These are phyloP conservation scores for Catocala sponsa DNA, from an alignment of 2,888 invertebrate genomes.

Conservation along the genomic window DNA sequence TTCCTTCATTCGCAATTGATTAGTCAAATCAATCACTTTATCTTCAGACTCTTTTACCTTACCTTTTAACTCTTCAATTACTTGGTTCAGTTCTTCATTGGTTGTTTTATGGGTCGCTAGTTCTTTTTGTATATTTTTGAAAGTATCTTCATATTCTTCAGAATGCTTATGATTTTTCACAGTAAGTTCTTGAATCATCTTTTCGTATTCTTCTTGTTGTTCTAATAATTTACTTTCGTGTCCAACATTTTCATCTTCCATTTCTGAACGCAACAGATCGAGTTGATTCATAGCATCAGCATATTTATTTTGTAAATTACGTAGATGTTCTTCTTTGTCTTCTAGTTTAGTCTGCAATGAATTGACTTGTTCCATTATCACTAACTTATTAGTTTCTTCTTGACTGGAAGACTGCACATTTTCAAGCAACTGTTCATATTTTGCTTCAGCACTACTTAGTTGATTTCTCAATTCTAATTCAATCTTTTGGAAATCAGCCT, in stretches of 20 bases:
- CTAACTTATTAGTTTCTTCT: slow-evolving; percentile 80
- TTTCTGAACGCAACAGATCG: slow-evolving; percentile 79
- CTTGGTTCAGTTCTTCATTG: slow-evolving; percentile 64
- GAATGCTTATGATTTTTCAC: slow-evolving; percentile 58
- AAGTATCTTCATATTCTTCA: slow-evolving; percentile 58
- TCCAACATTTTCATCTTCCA: slow-evolving; percentile 80
- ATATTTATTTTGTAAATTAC: slow-evolving; percentile 77
- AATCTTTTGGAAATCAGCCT: slow-evolving; percentile 87
- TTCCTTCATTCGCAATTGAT: slow-evolving; percentile 72
- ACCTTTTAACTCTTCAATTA: slow-evolving; percentile 59
- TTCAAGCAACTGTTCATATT: slow-evolving; percentile 81
- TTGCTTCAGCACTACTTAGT: slow-evolving; percentile 81
- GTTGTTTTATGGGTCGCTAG: slow-evolving; percentile 58
- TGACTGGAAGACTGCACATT: slow-evolving; percentile 80
- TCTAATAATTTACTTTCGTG: slow-evolving; percentile 77
- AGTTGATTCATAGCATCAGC: slow-evolving; percentile 75
- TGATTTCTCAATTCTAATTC: slow-evolving; percentile 85
- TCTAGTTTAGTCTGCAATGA: slow-evolving; percentile 79
- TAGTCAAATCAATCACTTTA: slow-evolving; percentile 64
- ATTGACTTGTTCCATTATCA: slow-evolving; percentile 75
- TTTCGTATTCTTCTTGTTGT: slow-evolving; percentile 83
- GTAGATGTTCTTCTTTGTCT: slow-evolving; percentile 80
- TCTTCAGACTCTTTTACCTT: slow-evolving; percentile 59
- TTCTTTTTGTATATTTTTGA: slow-evolving; percentile 65
- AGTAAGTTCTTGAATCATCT: slow-evolving; percentile 68